Conservation (phyloP, 2,113 vertebrate genomes). For the Meles meles region DNA sequence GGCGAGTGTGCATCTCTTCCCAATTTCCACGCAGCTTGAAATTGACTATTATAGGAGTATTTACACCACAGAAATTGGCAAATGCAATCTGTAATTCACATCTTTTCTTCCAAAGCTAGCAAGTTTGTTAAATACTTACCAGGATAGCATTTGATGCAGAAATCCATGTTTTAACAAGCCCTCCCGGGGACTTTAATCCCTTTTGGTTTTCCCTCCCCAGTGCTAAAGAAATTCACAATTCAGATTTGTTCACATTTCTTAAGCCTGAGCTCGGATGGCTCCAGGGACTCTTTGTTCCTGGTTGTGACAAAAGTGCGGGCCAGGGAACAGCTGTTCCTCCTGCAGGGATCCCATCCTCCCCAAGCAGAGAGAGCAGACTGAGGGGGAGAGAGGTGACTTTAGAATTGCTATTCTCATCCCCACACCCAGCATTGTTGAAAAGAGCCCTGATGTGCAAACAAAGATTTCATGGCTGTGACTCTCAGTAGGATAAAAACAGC, state of each 20-base stretch:
- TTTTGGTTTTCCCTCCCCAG: neutral
- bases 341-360: neutral
- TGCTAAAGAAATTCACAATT: neutral
- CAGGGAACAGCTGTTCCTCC: neutral
- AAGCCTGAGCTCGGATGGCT: neutral
- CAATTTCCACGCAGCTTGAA: neutral
- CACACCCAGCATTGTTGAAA: neutral
- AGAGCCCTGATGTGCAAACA: conserved; percentile 18
- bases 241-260: neutral
- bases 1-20: neutral
- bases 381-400: neutral
- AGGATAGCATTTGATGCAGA: neutral
- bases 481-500: conserved; percentile 40
- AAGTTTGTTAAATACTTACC: neutral
- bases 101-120: neutral
- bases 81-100: neutral
- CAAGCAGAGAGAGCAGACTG: neutral
- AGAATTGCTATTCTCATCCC: conserved; percentile 23
- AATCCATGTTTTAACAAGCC: conserved; percentile 3
- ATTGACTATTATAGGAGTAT: neutral
- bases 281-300: neutral
- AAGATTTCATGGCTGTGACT: neutral
- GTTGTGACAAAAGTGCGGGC: neutral
- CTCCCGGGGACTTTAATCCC: neutral
- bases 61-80: conserved; percentile 47